A percentile compares a stretch with the other conserved stretches of the same genome.
Evolutionary conservation across 2,113 vertebrate genomes (phyloP).

Genomic region (Chlorocebus sabaeus): DNA sequence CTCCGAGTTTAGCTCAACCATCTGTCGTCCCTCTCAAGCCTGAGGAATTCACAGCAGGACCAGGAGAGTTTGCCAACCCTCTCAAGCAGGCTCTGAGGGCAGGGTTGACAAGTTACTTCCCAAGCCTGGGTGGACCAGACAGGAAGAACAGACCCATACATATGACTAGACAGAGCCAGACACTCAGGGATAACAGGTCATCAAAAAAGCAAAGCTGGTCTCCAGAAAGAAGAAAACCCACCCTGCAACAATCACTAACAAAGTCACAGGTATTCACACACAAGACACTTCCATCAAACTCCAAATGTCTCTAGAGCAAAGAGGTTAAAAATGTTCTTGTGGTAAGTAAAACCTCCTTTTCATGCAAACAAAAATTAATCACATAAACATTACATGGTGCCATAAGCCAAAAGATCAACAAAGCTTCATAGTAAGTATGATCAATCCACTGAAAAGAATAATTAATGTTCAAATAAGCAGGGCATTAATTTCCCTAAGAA

Average conservation of each 20-base stretch:
- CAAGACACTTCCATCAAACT: not conserved
- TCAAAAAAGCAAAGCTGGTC: not conserved
- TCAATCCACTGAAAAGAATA: not conserved
- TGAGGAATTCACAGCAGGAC: slow-evolving; percentile 63
- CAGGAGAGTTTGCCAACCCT: slow-evolving; percentile 26
- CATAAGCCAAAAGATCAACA: slow-evolving; percentile 8
- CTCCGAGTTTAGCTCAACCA: slow-evolving; percentile 58
- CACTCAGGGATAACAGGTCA: not conserved
- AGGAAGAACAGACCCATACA: not conserved
- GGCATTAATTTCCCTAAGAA: not conserved
- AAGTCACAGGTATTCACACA: not conserved
- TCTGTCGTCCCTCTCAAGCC: slow-evolving; percentile 65
- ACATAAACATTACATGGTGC: not conserved
- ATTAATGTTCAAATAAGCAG: not conserved
- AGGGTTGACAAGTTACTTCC: slow-evolving; percentile 44
- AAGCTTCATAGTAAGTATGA: not conserved
- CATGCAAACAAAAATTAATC: not conserved
- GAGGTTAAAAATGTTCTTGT: not conserved
- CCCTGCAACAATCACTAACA: not conserved
- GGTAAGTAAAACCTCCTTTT: not conserved
- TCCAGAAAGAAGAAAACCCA: not conserved
- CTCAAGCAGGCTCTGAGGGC: slow-evolving; percentile 18
- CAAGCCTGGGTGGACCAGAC: not conserved
- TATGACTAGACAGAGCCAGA: not conserved
- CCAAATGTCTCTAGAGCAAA: not conserved